Percentiles rank a stretch among this genome's conserved stretches.
Evolutionary conservation across 1,140 invertebrate genomes (phyloP).

Genomic region (Drosophila nigrodunni): DNA sequence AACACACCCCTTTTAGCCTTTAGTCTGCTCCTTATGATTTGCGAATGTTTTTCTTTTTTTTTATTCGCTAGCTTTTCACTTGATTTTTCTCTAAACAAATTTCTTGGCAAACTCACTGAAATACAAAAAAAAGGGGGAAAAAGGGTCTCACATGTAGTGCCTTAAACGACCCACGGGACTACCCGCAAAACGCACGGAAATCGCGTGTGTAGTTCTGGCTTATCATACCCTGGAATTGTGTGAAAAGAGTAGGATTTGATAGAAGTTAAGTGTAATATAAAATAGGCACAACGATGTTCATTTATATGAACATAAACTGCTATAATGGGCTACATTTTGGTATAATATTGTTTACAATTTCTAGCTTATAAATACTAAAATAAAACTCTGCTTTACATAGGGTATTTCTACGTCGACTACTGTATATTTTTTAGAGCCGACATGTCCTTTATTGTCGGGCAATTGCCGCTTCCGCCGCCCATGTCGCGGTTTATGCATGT

Average conservation of each 20-base stretch:
- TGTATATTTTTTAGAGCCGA: background rate
- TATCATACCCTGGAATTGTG: slow-evolving; percentile 25
- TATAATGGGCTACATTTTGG: no score
- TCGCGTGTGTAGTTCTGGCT: slow-evolving; percentile 65
- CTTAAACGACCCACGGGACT: slow-evolving; percentile 36
- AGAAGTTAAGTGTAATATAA: no score
- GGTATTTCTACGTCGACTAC: background rate
- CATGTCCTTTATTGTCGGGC: slow-evolving; percentile 66
- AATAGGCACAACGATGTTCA: background rate
- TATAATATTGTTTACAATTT: no score
- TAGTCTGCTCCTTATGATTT: slow-evolving; percentile 47
- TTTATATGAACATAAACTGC: background rate
- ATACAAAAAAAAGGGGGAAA: slow-evolving; percentile 55
- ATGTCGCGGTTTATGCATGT: slow-evolving; percentile 74
- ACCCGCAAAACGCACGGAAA: slow-evolving; percentile 45
- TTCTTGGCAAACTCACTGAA: slow-evolving; percentile 43
- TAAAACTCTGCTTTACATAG: background rate
- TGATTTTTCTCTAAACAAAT: slow-evolving; percentile 75
- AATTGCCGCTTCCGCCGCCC: slow-evolving; percentile 71
- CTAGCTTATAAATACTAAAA: no score
- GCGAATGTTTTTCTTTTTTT: slow-evolving; percentile 59
- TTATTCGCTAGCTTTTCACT: slow-evolving; percentile 59
- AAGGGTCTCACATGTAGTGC: slow-evolving; percentile 55
- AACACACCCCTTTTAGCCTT: slow-evolving; percentile 4
- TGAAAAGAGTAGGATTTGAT: background rate